These are phyloP conservation scores for Physeter macrocephalus DNA, from an alignment of 2,113 vertebrate species.

Conservation along the genomic window DNA sequence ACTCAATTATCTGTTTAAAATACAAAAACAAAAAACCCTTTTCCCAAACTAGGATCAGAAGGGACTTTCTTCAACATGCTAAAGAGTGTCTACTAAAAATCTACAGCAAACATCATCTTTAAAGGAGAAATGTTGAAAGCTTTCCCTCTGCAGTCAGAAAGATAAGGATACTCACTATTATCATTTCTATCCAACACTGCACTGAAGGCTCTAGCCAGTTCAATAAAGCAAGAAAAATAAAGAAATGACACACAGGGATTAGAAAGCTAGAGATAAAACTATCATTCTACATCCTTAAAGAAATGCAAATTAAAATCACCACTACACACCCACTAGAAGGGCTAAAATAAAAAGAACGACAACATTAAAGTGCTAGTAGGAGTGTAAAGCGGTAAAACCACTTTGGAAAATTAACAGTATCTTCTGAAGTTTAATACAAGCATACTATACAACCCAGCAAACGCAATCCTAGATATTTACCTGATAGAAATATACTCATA, in stretches of 20 bases:
- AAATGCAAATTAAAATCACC: constrained; percentile 23
- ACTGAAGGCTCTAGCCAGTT: not conserved
- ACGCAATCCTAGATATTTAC: not conserved
- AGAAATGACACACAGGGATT: not conserved
- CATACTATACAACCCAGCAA: not conserved
- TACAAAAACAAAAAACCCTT: not conserved
- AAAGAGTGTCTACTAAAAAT: not conserved
- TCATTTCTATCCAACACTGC: not conserved
- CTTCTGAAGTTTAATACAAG: not conserved
- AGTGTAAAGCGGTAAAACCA: not conserved
- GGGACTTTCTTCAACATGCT: not conserved
- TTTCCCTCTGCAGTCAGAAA: not conserved
- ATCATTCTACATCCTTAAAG: not conserved
- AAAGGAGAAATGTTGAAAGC: not conserved
- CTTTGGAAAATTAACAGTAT: not conserved
- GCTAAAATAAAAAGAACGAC: not conserved
- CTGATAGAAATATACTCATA: not conserved
- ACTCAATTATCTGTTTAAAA: not conserved
- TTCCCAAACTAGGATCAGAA: not conserved
- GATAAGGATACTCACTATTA: not conserved
- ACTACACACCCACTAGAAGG: not conserved
- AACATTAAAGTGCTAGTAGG: not conserved
- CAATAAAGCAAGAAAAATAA: not conserved
- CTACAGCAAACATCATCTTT: not conserved
- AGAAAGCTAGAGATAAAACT: not conserved